Base-by-base conservation (phyloP, 1,140 invertebrate species). In the Drepana arcuata region DNA sequence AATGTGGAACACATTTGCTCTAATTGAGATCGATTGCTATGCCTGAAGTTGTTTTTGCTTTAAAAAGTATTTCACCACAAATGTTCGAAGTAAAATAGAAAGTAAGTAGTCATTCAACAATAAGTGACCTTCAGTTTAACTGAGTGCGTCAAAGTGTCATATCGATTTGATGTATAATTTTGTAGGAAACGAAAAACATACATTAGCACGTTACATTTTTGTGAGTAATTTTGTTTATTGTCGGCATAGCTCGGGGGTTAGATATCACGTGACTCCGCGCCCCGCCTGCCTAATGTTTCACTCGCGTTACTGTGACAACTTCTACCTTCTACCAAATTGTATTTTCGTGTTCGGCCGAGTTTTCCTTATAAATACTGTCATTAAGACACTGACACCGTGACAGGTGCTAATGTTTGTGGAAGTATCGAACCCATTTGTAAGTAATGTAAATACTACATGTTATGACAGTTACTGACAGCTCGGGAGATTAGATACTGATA, bases 361-460 rank as follows among this genome's bases (percentile, higher is more conserved):
- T 81, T 81, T 81, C 72, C 74, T 81, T 81, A 81, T 79, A 81
- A 81, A 81, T 75, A 79, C 71, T 77, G 69, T 81, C 72, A 81
- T 81, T 81, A 81, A 75, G 71, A 75, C 66, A 66, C 55, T 55
- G 62, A 72, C 66, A 62, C 55, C 44, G 63, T 64, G 77, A 79
- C 77, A 81, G 72, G 66, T 73, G 74, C 67, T 81, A 77, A 81
- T 81, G 72, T 64, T 49, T 57, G 48, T 61, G 51, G 50, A 67
- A 62, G 65, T 72, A 80, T 75, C 48, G 61, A 60, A 56, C 54
- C 56, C 63, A 72, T 80, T 77, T 74, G 60, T 56, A 54, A 49
- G 54, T 61, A 66, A 73, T 52, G 52, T 62, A 68, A 68, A 72
- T 52, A 71, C 62, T 63, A 54, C 48, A 49, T 47, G 48, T 57